Evolutionary conservation across 2,888 invertebrate species (phyloP).

Genomic region (Argyresthia albistria): DNA sequence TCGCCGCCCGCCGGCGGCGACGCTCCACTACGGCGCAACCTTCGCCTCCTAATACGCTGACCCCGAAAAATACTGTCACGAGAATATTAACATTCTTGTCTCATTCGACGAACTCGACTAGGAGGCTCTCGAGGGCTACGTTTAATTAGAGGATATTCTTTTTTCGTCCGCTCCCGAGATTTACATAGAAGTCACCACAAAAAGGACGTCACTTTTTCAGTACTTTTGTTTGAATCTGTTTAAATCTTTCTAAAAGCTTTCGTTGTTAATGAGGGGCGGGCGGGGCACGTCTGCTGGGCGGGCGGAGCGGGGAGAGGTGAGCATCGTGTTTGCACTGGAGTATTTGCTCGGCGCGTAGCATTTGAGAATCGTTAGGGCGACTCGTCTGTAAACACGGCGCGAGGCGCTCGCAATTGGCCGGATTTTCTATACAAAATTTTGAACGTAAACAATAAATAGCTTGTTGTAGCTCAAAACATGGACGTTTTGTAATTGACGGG

Average conservation of each 20-base stretch:
- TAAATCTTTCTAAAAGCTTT: conserved; percentile 61
- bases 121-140: conserved; percentile 35
- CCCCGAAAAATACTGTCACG: conserved; percentile 32
- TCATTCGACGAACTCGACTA: conserved; percentile 38
- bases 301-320: conserved; percentile 22
- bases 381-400: conserved; percentile 58
- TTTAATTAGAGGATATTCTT: conserved; percentile 57
- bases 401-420: conserved; percentile 52
- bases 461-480: conserved; percentile 48
- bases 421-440: conserved; percentile 55
- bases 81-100: conserved; percentile 47
- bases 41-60: conserved; percentile 23
- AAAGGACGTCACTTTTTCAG: conserved; percentile 53
- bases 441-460: conserved; percentile 59
- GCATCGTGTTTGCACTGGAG: conserved; percentile 49
- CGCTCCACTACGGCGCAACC: not conserved
- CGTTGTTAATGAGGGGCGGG: conserved; percentile 55
- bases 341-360: conserved; percentile 63
- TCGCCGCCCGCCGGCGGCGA: not conserved
- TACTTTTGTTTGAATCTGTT: conserved; percentile 61
- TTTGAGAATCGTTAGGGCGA: conserved; percentile 67
- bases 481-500: conserved; percentile 64
- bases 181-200: conserved; percentile 63
- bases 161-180: conserved; percentile 42
- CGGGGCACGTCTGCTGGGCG: conserved; percentile 13